Evolutionary conservation across 2,888 invertebrate genomes (phyloP).

Genomic region (Galeopsomyia nigrocyanea): DNA sequence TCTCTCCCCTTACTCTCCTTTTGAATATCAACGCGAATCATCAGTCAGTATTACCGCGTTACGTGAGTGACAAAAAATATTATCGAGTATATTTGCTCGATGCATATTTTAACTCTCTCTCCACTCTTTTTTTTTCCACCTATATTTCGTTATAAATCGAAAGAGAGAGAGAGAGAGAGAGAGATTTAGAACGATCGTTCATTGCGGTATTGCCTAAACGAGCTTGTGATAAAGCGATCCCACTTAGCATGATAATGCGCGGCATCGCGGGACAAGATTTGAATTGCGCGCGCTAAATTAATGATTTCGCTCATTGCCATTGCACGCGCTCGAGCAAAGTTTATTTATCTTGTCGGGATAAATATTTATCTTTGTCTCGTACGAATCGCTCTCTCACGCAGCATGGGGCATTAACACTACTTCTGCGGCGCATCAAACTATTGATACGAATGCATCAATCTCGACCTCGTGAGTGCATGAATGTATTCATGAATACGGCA

Average conservation of each 20-base stretch:
- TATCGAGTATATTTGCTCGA: neutral
- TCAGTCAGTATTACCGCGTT: constrained; percentile 63
- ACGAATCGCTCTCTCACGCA: constrained; percentile 35
- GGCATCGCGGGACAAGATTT: too few relatives aligned
- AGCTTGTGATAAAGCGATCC: too few relatives aligned
- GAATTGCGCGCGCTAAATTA: constrained; percentile 24
- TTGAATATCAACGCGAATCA: constrained; percentile 53
- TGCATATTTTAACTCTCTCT: neutral
- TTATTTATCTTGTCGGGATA: constrained; percentile 61
- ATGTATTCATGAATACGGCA: constrained; percentile 54
- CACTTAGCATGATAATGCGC: too few relatives aligned
- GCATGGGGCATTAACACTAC: constrained; percentile 49
- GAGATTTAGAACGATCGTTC: too few relatives aligned
- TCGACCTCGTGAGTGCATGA: constrained; percentile 55
- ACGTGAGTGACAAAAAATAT: constrained; percentile 52
- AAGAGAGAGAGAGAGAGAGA: too few relatives aligned
- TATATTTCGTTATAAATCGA: too few relatives aligned
- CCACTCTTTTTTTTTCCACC: neutral
- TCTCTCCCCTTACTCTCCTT: constrained; percentile 1
- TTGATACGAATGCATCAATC: constrained; percentile 64
- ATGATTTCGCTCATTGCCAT: constrained; percentile 52
- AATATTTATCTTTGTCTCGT: constrained; percentile 64
- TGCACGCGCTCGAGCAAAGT: constrained; percentile 51
- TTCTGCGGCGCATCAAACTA: constrained; percentile 46
- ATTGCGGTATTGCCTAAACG: too few relatives aligned